Evolutionary conservation across 2,113 vertebrate species (phyloP), one percentile per base, ranked within the genome.

Genomic region (Zosterops pallidus): DNA sequence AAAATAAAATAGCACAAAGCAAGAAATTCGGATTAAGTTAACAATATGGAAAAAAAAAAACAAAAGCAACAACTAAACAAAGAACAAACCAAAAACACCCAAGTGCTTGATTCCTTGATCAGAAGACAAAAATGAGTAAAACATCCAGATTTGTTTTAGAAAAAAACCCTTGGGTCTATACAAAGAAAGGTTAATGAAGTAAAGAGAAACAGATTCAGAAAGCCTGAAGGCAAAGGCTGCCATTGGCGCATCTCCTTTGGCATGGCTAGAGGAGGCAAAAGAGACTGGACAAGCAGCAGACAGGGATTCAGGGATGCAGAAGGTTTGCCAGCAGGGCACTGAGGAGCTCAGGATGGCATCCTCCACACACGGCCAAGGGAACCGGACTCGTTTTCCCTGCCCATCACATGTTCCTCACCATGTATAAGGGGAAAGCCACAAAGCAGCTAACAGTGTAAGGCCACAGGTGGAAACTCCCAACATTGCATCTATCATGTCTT

Each of bases 361-460:
- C 5, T 53, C 2, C 9, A 42, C 6, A 12, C 5, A 0, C 12
- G 50, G 13, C 37, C 9, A 17, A 37, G 39, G 23, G 21, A 60
- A 53, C 0, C 4, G 15, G 25, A 28, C 23, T 85, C 0, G 0
- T 41, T 75, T 60, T 46, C 39, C 25, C 41, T 52, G 33, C 11
- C 7, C 2, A 0, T 12, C 23, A 9, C 13, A 7, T 1, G 1
- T 41, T 59, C 13, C 14, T 42, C 56, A 12, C 31, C 2, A 1
- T 3, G 3, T 44, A 3, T 52, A 49, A 70, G 16, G 28, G 28
- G 19, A 74, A 89, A 80, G 28, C 31, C 47, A 31, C 47, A 70
- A 77, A 55, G 24, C 17, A 60, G 17, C 33, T 63, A 14, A 41
- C 44, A 29, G 44, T 23, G 37, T 11, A 37, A 63, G 49, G 6